phyloP scores from a whole-genome alignment of 1,140 invertebrate genomes.

The Popillia japonica region DNA sequence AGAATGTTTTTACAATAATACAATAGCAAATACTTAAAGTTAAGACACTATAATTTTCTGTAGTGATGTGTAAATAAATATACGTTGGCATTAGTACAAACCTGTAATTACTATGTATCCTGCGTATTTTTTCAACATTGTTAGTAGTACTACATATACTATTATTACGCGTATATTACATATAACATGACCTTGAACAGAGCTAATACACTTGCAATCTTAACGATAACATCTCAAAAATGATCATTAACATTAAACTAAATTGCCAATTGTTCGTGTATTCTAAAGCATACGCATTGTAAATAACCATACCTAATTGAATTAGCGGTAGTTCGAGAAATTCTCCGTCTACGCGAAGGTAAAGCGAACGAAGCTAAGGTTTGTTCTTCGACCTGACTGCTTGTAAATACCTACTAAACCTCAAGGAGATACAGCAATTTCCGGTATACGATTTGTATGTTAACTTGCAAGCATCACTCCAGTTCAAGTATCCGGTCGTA shows the following conservation, averaged over 20 bases:
- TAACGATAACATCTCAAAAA: neutral
- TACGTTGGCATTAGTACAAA: too few species aligned
- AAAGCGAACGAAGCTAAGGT: neutral
- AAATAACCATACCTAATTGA: neutral
- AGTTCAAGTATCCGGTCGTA: neutral
- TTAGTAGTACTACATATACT: too few species aligned
- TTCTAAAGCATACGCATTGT: neutral
- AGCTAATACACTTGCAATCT: too few species aligned
- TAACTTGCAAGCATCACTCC: neutral
- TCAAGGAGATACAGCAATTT: neutral
- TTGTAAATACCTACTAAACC: neutral
- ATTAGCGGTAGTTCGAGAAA: neutral
- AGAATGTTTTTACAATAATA: too few species aligned
- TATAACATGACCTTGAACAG: too few species aligned
- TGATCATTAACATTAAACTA: neutral
- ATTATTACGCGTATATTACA: too few species aligned
- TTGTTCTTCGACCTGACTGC: slow-evolving; percentile 2
- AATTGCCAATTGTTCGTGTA: neutral
- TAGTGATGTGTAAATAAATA: too few species aligned
- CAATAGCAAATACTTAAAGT: too few species aligned
- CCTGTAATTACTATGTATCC: too few species aligned
- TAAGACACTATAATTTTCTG: too few species aligned
- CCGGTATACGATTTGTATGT: neutral
- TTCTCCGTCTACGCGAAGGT: neutral
- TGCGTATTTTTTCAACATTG: too few species aligned